These are phyloP conservation scores for Leucoptera coffeella DNA, from an alignment of 2,888 invertebrate genomes.

Conservation along the genomic window DNA sequence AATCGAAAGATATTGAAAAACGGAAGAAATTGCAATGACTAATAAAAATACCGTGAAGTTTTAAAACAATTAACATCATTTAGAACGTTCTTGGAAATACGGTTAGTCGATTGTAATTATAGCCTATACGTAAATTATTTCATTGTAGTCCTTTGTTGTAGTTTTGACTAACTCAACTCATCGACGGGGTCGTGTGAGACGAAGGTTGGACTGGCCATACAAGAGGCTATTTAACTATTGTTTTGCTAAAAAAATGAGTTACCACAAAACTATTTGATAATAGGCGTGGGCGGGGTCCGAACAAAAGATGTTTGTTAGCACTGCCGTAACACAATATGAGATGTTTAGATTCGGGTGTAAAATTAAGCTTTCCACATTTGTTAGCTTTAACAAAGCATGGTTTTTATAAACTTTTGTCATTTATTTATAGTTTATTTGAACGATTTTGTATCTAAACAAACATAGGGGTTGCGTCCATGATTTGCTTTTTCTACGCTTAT, in stretches of 20 bases:
- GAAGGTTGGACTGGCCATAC: slow-evolving; percentile 18
- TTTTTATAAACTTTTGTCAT: too few relatives aligned
- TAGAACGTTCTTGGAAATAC: too few relatives aligned
- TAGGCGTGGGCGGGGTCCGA: slow-evolving; percentile 37
- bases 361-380: slow-evolving; percentile 34
- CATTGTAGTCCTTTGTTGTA: slow-evolving; percentile 16
- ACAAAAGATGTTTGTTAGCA: slow-evolving; percentile 48
- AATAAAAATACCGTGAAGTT: too few relatives aligned
- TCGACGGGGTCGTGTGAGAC: slow-evolving; percentile 18
- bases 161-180: slow-evolving; percentile 27
- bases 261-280: slow-evolving; percentile 46
- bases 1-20: too few relatives aligned
- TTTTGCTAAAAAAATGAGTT: slow-evolving; percentile 52
- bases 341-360: slow-evolving; percentile 42
- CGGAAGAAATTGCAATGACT: too few relatives aligned
- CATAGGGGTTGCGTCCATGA: too few relatives aligned
- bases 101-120: too few relatives aligned
- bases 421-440: too few relatives aligned
- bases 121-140: slow-evolving; percentile 25
- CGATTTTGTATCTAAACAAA: too few relatives aligned
- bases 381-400: slow-evolving; percentile 15
- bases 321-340: slow-evolving; percentile 34
- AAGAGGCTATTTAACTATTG: too few relatives aligned
- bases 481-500: too few relatives aligned
- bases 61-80: too few relatives aligned